Base-by-base conservation (phyloP, 2,888 invertebrate species). In the Rhagonycha lutea region DNA sequence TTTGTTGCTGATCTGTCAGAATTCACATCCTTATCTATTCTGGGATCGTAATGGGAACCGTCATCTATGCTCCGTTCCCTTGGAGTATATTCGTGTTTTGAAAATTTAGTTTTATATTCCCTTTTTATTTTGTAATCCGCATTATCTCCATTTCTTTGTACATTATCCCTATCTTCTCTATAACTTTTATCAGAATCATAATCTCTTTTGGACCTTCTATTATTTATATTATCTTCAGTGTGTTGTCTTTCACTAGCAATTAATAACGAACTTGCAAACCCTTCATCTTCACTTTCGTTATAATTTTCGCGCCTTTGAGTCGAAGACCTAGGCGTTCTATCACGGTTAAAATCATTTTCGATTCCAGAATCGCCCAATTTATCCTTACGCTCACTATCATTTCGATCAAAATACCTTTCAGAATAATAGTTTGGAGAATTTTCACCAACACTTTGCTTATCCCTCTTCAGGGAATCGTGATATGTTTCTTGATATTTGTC, bases 301-400 rank as follows among this genome's bases (percentile, higher is more conserved):
- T 87, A 88, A 61, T 82, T 82, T 61, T 86, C 84, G 4, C 83
- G 80, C 32, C 83, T 82, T 72, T 79, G 80, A n/a, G 69, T 67
- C 5, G 72, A 69, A 26, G 81, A 80, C 65, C 83, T 83, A 12
- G 80, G 69, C 1, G 78, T 81, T 76, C 74, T 87, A 82, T 94
- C 94, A 79, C 94, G 91, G 70, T 94, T 90, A 82, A 94, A 94
- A 86, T 95, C 95, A 81, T 95, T 94, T 84, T 95, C 95, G 79
- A 95, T 95, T 0, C 95, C 95, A 0, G 95, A 95, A 87, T 95
- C 95, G 3, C 92, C 93, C 70, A 93, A 88, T 72, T 92, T 90
- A 82, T 91, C 93, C 80, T 92, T 92, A 9, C 90, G 85, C 75
- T 90, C 90, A 29, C 86, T 85, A 78, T 89, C 89, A 76, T 89